These are phyloP conservation scores for Tinamus guttatus DNA, from an alignment of 2,113 vertebrate genomes.

Conservation along the genomic window DNA sequence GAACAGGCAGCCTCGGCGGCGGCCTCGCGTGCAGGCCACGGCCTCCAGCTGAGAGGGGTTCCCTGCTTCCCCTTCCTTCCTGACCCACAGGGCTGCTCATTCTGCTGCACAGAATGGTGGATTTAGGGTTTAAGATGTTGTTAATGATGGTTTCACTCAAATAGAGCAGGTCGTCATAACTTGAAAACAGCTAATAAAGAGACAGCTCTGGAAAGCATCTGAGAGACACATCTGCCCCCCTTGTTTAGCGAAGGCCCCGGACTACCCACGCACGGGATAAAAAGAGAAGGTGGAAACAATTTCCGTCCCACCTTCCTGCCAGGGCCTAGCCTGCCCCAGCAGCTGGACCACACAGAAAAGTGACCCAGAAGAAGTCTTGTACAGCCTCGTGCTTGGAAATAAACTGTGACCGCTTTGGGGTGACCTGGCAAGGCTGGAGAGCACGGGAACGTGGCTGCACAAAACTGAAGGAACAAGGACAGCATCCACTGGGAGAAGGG, in stretches of 20 bases:
- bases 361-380: not conserved
- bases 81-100: conserved; percentile 11
- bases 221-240: not conserved
- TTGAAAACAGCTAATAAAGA: not conserved
- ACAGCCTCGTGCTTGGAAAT: not conserved
- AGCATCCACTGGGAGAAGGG: not conserved
- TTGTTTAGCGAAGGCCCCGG: not conserved
- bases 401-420: not conserved
- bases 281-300: not conserved
- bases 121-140: not conserved
- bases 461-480: not conserved
- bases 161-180: not conserved
- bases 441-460: fast-evolving
- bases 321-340: not conserved
- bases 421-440: not conserved
- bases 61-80: not conserved
- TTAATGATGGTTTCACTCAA: not conserved
- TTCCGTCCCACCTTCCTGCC: not conserved
- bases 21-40: not conserved
- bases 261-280: not conserved
- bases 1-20: not conserved
- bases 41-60: not conserved
- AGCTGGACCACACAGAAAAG: not conserved
- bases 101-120: not conserved
- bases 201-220: not conserved